phyloP scores from a whole-genome alignment of 2,797 vertebrate species.

The Delichon dasypus region DNA sequence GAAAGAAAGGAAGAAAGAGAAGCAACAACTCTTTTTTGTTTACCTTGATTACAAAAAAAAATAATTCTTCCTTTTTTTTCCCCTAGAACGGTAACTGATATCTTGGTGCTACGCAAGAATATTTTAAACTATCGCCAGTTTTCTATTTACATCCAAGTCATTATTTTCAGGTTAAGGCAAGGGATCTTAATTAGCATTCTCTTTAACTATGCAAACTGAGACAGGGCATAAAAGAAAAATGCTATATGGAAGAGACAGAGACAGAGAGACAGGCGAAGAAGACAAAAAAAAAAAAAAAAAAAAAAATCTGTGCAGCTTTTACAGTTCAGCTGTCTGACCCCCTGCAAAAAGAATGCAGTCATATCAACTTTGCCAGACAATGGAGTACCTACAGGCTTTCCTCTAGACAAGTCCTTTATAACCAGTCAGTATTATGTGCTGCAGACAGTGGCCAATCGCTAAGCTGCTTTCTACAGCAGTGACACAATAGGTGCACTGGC shows the following conservation, averaged over 20 bases:
- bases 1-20: constrained; percentile 70
- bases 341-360: constrained; percentile 79
- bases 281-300: background rate
- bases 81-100: constrained; percentile 72
- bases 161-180: constrained; percentile 77
- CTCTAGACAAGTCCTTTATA: constrained; percentile 83
- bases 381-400: constrained; percentile 80
- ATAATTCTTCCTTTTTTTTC: constrained; percentile 66
- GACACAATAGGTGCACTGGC: constrained; percentile 84
- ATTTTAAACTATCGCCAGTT: constrained; percentile 63
- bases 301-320: constrained; percentile 75
- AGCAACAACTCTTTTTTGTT: constrained; percentile 75
- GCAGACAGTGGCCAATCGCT: constrained; percentile 82
- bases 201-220: constrained; percentile 78
- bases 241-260: constrained; percentile 61
- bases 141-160: constrained; percentile 75
- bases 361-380: constrained; percentile 84
- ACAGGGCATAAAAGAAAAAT: constrained; percentile 75
- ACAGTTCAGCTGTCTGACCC: constrained; percentile 80
- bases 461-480: constrained; percentile 77
- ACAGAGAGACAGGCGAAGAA: background rate
- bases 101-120: constrained; percentile 65
- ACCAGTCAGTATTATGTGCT: constrained; percentile 80
- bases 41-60: constrained; percentile 76
- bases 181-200: constrained; percentile 80